Base-by-base conservation (phyloP, 2,888 invertebrate species). In the Dysmachus trigonus region DNA sequence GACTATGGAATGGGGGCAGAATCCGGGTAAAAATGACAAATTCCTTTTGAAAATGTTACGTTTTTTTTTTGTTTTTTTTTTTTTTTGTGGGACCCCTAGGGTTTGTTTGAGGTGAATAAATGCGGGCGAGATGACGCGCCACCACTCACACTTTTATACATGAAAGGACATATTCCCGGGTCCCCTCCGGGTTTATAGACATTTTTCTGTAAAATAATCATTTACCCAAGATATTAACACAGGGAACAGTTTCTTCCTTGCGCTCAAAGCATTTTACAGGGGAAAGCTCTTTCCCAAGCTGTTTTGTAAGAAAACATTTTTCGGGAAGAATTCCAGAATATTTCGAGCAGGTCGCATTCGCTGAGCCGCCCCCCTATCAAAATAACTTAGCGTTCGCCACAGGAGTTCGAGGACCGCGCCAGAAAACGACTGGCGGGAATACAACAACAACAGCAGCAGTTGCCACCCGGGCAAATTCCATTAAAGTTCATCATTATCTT, bases 221-320 rank as follows among this genome's bases (percentile, higher is more conserved):
- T 77, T 77, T 77, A 77, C 77, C 77, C 77, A 77, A 77, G 77
- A 77, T 77, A 77, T 77, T 77, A 77, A 27, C 47, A 38, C n/a
- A 47, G 77, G 35, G 62, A 41, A 47, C 41, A 27, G 77, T 77
- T 41, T 47, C 77, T 77, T 41, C 30, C 77, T 62, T 77, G 47
- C n/a, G 77, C 47, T 77, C 22, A 77, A 77, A 77, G 47, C 47
- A 77, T 77, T 77, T 77, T 77, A 41, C 77, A 77, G 77, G n/a
- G 77, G 41, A 77, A 27, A 77, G 77, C 77, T 77, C 18, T 41
- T 41, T 33, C n/a, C 47, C 77, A 47, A 77, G 77, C 35, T 77
- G 77, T 77, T 77, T 77, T 30, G 77, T 38, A 41, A 77, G 77
- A 77, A 77, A 77, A 77, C 47, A 77, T 77, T 77, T 77, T 77